Evolutionary conservation across 2,113 vertebrate species (phyloP), one percentile per base, ranked within the genome.

Genomic region (Campylomormyrus numenius): DNA sequence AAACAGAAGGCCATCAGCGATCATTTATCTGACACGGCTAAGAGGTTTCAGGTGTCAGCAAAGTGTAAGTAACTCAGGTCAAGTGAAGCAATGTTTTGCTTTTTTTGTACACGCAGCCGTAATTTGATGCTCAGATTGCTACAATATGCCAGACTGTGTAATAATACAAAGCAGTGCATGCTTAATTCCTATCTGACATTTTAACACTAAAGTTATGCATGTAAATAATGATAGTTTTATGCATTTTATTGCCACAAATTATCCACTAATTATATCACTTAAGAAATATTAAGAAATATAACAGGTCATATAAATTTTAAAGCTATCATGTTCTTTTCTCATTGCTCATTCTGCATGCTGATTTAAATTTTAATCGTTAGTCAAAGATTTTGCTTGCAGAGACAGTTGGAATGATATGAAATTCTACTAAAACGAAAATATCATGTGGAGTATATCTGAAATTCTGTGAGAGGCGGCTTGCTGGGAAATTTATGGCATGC

Each of bases 1-100:
- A 74, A 46, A 48, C 56, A 48, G 19, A 89, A 70, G 31, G 19
- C 77, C 24, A 35, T 66, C 70, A 74, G 56, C 46, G 24, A 90
- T 46, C 88, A 88, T 86, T 88, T 50, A 21, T 53, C n/a, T 90
- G 89, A 88, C 87, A 56, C 45, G 56, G 15, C 24, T 89, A 87
- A 92, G 46, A 91, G 85, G 48, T 88, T 90, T 91, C 90, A 90
- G 89, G 89, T 90, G 89, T 77, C 35, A 27, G 58, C 52, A 24
- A 90, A 89, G 83, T 88, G 27, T 62, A 52, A 89, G 89, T 39
- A 90, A 70, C 39, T n/a, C 66, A 56, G 89, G 88, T 89, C 42
- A 89, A 88, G 77, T 53, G 90, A 89, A 90, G 88, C 84, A 77
- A n/a, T 85, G 85, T 19, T 80, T 52, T 56, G 15, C 48, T 48